A percentile compares a stretch with the other conserved stretches of the same genome.
Conservation (phyloP, 2,113 vertebrate genomes). For the Apaloderma vittatum region DNA sequence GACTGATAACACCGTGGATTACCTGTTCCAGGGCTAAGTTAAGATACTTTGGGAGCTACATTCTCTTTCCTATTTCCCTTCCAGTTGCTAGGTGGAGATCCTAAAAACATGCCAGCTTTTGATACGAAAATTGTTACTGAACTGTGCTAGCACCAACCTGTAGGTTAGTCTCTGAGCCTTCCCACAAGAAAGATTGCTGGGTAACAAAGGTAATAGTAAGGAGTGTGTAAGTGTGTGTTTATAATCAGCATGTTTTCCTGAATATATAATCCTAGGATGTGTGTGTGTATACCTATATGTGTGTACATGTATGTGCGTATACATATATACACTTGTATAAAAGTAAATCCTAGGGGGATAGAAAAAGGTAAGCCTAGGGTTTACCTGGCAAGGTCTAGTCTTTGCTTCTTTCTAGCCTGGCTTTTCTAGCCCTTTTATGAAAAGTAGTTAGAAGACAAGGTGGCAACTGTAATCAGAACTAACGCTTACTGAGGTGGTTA, state of each 20-base stretch:
- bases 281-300: not conserved
- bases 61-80: not conserved
- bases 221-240: not conserved
- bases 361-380: not conserved
- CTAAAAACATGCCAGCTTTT: slow-evolving; percentile 2
- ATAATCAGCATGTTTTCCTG: not conserved
- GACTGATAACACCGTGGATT: not conserved
- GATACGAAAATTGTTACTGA: not conserved
- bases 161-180: slow-evolving; percentile 13
- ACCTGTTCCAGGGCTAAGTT: not conserved
- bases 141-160: not conserved
- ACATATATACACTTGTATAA: accelerated
- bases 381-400: not conserved
- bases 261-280: not conserved
- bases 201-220: not conserved
- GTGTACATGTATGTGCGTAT: not conserved
- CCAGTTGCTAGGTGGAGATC: not conserved
- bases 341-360: not conserved
- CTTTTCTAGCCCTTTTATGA: not conserved
- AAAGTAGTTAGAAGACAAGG: not conserved
- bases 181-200: not conserved
- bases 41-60: not conserved
- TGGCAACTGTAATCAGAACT: not conserved
- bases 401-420: not conserved
- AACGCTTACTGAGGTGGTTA: not conserved